Evolutionary conservation across 2,113 vertebrate genomes (phyloP), one percentile per base, ranked within the genome.

Genomic region (Electrona antarctica): DNA sequence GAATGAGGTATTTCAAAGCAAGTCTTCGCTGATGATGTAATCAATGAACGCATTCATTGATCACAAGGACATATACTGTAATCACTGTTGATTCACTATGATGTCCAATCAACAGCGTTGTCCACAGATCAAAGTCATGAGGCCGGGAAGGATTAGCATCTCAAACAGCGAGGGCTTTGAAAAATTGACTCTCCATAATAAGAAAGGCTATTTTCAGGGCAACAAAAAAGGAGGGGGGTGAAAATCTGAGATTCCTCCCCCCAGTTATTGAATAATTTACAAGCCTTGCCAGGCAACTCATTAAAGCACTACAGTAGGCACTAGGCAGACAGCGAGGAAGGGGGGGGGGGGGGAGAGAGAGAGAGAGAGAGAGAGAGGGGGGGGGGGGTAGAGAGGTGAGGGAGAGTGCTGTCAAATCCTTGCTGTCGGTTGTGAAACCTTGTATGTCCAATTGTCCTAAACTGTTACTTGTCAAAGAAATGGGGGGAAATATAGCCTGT

Each of bases 251-350:
- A 80, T 83, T 85, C 71, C 79, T 90, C 78, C 86, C 86, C 79
- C 74, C 76, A 79, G 77, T 89, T 86, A 87, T 87, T 92, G 84
- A 92, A 90, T 91, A 86, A 91, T 92, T 91, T 87, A 90, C 82
- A 85, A 78, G 60, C 70, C 67, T 78, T 80, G 83, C 76, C 82
- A 74, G 78, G 77, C 80, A 81, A 84, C 85, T 92, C 82, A 90
- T 91, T 90, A 90, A 81, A 60, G 73, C 76, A 76, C 78, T 49
- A 85, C 83, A 84, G 80, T 69, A 72, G 83, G 71, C 83, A 84
- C 79, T 69, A 72, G 83, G 71, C 57, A 87, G 86, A 74, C 80
- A 84, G 80, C 13, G 49, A 56, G n/a, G 6, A 6, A 28, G 33
- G 48, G 67, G 56, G 67, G 3, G n/a, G 7, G 12, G 67, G 28